Evolutionary conservation across 2,888 invertebrate genomes (phyloP).

Genomic region (Maniola hyperantus): DNA sequence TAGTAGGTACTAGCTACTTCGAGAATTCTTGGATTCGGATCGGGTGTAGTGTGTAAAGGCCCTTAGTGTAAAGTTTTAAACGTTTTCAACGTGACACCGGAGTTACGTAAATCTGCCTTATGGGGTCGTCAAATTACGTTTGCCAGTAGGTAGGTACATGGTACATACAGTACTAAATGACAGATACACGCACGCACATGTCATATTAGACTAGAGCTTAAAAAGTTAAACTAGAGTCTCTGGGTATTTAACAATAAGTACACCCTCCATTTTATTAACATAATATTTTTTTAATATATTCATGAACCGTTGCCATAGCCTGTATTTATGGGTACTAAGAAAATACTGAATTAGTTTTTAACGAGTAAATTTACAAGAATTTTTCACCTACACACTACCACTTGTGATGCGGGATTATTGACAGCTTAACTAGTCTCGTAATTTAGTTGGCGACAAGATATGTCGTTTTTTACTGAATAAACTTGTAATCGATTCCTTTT

Average conservation of each 20-base stretch:
- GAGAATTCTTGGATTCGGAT: no score
- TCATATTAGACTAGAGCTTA: no score
- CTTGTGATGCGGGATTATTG: constrained; percentile 20
- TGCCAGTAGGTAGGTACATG: no score
- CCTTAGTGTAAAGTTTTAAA: no score
- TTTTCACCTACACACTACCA: constrained; percentile 23
- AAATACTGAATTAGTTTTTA: constrained; percentile 22
- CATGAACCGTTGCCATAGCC: constrained; percentile 17
- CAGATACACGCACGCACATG: no score
- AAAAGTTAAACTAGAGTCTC: no score
- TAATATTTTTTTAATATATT: constrained; percentile 4
- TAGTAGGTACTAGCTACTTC: no score
- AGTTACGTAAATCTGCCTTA: no score
- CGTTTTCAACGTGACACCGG: no score
- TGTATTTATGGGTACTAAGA: constrained; percentile 20
- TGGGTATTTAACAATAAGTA: neutral
- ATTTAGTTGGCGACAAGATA: constrained; percentile 18
- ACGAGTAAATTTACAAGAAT: constrained; percentile 25
- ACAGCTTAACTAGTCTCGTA: constrained; percentile 28
- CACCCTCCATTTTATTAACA: constrained; percentile 1
- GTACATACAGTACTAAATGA: no score
- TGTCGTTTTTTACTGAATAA: constrained; percentile 31
- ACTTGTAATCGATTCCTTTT: constrained; percentile 24
- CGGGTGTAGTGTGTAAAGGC: no score
- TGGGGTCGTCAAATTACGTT: no score